phyloP scores from a whole-genome alignment of 2,113 vertebrate species.

The Istiophorus platypterus region DNA sequence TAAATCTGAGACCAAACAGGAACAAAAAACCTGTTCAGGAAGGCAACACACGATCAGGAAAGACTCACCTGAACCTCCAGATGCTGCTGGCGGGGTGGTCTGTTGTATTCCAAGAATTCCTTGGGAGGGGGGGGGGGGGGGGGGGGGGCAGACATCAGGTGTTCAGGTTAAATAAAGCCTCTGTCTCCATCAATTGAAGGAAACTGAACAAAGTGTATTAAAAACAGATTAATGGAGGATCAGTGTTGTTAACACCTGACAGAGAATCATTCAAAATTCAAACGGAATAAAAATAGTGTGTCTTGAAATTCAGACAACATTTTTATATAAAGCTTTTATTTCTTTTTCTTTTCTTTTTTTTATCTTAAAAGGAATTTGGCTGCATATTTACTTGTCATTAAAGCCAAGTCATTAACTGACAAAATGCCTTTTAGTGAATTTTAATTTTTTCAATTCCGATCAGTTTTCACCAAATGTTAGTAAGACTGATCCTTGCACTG shows the following conservation, averaged over 20 bases:
- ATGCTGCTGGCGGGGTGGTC: conserved; percentile 40
- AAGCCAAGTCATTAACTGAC: no score
- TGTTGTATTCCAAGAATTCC: conserved; percentile 68
- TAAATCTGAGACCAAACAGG: conserved; percentile 44
- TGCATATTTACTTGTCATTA: no score
- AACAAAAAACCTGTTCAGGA: conserved; percentile 52
- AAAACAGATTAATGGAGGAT: neutral
- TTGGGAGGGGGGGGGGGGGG: conserved; percentile 23
- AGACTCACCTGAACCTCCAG: conserved; percentile 75
- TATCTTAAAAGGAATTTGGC: no score
- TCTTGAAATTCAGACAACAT: neutral
- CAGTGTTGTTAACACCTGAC: neutral
- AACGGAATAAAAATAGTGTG: no score
- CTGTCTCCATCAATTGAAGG: conserved; percentile 36
- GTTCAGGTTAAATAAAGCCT: conserved; percentile 42
- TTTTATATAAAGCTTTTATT: no score
- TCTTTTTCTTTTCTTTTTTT: no score
- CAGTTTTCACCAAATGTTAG: neutral
- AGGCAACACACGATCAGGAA: conserved; percentile 34
- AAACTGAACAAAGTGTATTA: conserved; percentile 19
- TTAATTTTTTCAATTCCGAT: no score
- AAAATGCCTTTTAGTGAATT: no score
- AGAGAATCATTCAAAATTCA: neutral
- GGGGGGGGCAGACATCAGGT: conserved; percentile 27
- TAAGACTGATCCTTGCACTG: neutral